Evolutionary conservation across 2,797 vertebrate species (phyloP).

Genomic region (Thunnus albacares): DNA sequence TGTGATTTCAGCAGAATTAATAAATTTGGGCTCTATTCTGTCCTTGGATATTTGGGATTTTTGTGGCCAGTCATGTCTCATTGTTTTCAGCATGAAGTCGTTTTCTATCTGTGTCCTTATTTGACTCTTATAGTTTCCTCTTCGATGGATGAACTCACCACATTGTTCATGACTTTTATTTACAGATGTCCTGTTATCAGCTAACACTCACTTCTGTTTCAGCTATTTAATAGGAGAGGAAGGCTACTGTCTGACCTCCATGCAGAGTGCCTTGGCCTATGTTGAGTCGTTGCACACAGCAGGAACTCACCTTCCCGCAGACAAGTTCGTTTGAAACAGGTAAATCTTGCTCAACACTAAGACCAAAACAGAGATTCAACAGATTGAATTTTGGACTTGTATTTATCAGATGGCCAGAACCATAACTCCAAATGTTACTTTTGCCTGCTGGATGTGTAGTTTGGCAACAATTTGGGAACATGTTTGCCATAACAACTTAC

Average conservation of each 20-base stretch:
- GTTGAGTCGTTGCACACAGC: constrained; percentile 88
- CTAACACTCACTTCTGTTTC: constrained; percentile 42
- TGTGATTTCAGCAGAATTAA: constrained; percentile 3
- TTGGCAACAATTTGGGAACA: no score
- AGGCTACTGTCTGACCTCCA: constrained; percentile 95
- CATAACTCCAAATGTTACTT: no score
- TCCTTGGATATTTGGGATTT: constrained; percentile 20
- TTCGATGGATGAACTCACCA: neutral
- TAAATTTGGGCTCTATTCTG: constrained; percentile 1
- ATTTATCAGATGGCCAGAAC: no score
- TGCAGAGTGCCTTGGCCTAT: constrained; percentile 94
- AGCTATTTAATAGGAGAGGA: constrained; percentile 97
- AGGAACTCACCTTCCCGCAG: constrained; percentile 45
- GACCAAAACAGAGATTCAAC: no score
- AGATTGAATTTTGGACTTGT: no score
- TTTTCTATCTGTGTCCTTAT: neutral
- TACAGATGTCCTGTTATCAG: neutral
- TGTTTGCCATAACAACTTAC: no score
- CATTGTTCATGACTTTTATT: neutral
- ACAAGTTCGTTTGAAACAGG: constrained; percentile 74
- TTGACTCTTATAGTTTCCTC: neutral
- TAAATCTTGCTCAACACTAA: constrained; percentile 28
- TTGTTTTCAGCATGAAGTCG: neutral
- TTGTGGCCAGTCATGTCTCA: constrained; percentile 5
- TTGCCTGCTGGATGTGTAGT: no score